Evolutionary conservation across 2,888 invertebrate genomes (phyloP).

Genomic region (Drosophila meridionalis): DNA sequence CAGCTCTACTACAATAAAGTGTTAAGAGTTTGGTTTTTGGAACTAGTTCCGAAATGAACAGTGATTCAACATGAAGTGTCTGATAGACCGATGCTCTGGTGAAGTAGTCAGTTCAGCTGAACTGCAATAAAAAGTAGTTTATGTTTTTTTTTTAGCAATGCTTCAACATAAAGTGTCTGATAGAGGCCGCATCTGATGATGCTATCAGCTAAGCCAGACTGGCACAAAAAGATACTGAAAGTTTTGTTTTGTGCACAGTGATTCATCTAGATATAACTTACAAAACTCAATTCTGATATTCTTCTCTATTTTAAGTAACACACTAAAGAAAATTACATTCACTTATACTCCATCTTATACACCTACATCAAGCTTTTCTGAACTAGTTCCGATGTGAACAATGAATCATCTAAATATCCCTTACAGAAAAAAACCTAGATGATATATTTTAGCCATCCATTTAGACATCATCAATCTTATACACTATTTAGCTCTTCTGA

Average conservation of each 20-base stretch:
- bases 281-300: background rate
- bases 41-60: background rate
- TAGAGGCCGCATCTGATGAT: rapidly evolving
- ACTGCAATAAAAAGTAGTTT: background rate
- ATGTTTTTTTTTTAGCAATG: too few relatives aligned
- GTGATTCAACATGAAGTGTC: background rate
- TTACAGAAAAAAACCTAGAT: too few relatives aligned
- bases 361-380: background rate
- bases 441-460: too few relatives aligned
- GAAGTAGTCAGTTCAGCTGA: too few relatives aligned
- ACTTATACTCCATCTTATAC: background rate
- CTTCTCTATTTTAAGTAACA: background rate
- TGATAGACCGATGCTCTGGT: background rate
- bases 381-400: background rate
- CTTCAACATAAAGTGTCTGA: background rate
- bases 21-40: background rate
- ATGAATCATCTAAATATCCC: background rate
- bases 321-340: background rate
- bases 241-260: background rate
- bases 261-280: background rate
- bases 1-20: too few relatives aligned
- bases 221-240: background rate
- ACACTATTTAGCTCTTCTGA: background rate
- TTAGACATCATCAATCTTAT: background rate
- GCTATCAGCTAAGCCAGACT: too few relatives aligned